phyloP scores from a whole-genome alignment of 2,888 invertebrate species.

The Ptychoptera albimana region DNA sequence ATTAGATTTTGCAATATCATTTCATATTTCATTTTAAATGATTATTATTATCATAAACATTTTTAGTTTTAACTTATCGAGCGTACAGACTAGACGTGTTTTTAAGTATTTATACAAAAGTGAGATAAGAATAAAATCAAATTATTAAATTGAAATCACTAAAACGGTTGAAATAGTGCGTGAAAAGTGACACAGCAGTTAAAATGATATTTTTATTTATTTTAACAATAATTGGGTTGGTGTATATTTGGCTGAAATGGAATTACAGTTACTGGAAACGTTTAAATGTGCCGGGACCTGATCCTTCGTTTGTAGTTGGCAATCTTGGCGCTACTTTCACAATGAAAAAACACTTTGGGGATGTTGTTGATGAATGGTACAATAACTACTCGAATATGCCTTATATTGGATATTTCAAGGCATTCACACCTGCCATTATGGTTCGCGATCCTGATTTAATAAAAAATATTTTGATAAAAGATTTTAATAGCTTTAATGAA shows the following conservation, averaged over 20 bases:
- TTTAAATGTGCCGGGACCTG: constrained; percentile 7
- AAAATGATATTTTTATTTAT: not conserved
- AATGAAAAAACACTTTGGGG: constrained; percentile 7
- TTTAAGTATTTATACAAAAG: too few relatives aligned
- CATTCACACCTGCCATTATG: not conserved
- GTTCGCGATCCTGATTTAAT: constrained; percentile 21
- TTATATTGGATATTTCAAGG: not conserved
- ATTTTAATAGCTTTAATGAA: constrained; percentile 23
- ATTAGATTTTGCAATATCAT: too few relatives aligned
- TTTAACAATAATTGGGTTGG: not conserved
- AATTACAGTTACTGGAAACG: constrained; percentile 9
- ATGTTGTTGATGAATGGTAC: constrained; percentile 9
- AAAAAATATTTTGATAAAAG: constrained; percentile 19
- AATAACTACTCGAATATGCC: not conserved
- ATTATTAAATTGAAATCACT: too few relatives aligned
- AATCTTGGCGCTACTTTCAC: constrained; percentile 8
- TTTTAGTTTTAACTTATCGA: too few relatives aligned
- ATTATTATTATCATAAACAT: too few relatives aligned
- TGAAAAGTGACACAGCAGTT: too few relatives aligned
- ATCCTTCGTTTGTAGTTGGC: constrained; percentile 9
- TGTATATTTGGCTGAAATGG: constrained; percentile 5
- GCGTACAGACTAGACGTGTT: too few relatives aligned
- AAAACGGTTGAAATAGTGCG: too few relatives aligned
- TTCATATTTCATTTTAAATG: too few relatives aligned
- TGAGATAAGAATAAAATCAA: too few relatives aligned